Conservation (phyloP, 1,140 invertebrate genomes). For the Lepeophtheirus salmonis region DNA sequence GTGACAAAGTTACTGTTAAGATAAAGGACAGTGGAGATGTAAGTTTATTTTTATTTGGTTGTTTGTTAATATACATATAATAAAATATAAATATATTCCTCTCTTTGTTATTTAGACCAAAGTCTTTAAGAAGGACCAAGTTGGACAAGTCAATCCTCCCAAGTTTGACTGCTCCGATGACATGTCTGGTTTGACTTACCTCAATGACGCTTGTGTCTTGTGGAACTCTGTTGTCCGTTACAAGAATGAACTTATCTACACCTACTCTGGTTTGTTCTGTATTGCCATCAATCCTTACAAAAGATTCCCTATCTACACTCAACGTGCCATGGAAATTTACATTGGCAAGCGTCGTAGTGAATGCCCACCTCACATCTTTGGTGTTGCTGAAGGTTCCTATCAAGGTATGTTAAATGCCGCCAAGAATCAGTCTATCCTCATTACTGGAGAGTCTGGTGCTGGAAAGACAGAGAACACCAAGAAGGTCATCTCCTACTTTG, state of each 20-base stretch:
- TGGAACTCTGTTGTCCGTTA: constrained; percentile 97
- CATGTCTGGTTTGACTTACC: constrained; percentile 38
- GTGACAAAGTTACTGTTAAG: constrained; percentile 14
- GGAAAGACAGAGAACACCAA: constrained; percentile 40
- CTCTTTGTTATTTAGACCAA: constrained; percentile 9
- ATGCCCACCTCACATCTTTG: constrained; percentile 43
- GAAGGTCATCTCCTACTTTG: constrained; percentile 36
- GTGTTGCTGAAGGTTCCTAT: constrained; percentile 41
- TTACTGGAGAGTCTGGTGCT: constrained; percentile 37
- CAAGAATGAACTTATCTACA: constrained; percentile 69
- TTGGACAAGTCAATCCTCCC: constrained; percentile 36
- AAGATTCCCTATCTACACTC: constrained; percentile 40
- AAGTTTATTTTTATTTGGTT: background rate
- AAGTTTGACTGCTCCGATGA: constrained; percentile 39
- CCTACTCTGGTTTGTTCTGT: constrained; percentile 45
- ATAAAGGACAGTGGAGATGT: constrained; percentile 8
- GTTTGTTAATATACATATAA: background rate
- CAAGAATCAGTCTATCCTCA: constrained; percentile 93
- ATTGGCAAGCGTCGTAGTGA: constrained; percentile 74
- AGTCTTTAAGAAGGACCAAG: constrained; percentile 31
- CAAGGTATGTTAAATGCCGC: constrained; percentile 49
- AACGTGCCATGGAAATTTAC: constrained; percentile 57
- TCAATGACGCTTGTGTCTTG: constrained; percentile 55
- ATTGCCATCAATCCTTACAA: constrained; percentile 45
- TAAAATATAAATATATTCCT: background rate